Evolutionary conservation across 64 coral and sea anemone species (phyloP), one percentile per base, ranked within the genome.

Genomic region (Astreopora myriophthalma): DNA sequence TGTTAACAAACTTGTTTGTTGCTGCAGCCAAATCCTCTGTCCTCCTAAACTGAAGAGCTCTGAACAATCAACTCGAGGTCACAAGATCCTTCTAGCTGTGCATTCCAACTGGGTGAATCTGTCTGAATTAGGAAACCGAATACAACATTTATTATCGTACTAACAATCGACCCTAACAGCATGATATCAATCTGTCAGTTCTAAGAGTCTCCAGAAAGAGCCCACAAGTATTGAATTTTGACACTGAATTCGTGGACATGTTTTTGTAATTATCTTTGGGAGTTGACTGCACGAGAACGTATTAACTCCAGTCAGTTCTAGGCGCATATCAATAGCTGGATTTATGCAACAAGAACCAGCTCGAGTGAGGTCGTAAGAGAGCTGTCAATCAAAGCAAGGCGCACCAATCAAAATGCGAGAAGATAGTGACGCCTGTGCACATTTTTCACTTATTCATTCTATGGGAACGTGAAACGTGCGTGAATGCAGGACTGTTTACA

Each of bases 201-300:
- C n/a, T n/a, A n/a, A n/a, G n/a, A n/a, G n/a, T n/a, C n/a, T n/a
- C n/a, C n/a, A n/a, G n/a, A n/a, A n/a, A n/a, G n/a, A 3, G 48
- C n/a, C 20, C 23, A 17, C 31, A 11, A 19, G 68, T 17, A 11
- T 3, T 81, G 29, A 61, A 32, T 29, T n/a, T 20, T 22, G 17
- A 19, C 19, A 5, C 8, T 28, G 14, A 61, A 61, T n/a, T 62
- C 36, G 29, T 13, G 79, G 9, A 35, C 22, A 83, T 63, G 49
- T 81, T 81, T 81, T 61, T 81, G 32, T 34, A 31, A 81, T 77
- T 80, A 80, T 34, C 28, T 52, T 19, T 28, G 6, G 77, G 19
- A 81, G 31, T 52, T 52, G 26, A n/a, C 20, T 29, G 17, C 12
- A 79, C 28, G 24, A 4, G 51, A 46, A 67, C 64, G n/a, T n/a